Percentiles rank a stretch among this genome's conserved stretches.
These are phyloP conservation scores for Mus minutoides DNA, from an alignment of 2,797 vertebrate species.

Conservation along the genomic window DNA sequence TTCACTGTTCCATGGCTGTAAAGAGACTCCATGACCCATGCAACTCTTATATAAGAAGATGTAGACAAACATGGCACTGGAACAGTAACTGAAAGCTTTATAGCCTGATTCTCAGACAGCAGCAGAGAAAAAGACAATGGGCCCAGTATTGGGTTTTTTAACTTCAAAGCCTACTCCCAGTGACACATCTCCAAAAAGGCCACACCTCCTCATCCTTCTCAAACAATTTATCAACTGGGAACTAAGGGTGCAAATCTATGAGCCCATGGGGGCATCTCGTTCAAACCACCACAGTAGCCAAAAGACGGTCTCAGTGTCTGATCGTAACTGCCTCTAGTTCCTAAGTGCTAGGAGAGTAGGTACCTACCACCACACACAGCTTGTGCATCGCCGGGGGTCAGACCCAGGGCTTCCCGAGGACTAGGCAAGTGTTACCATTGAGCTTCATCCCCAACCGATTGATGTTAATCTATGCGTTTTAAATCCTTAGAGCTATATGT, in stretches of 20 bases:
- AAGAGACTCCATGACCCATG: too few species aligned
- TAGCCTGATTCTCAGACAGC: background rate
- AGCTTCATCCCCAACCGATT: background rate
- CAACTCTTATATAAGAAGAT: background rate
- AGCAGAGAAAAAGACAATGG: background rate
- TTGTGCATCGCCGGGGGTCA: background rate
- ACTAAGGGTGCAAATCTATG: background rate
- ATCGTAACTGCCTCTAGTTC: background rate
- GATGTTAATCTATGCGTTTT: background rate
- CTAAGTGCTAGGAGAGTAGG: background rate
- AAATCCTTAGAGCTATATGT: background rate
- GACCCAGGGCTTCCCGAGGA: background rate
- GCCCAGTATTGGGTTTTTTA: background rate
- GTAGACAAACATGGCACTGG: background rate
- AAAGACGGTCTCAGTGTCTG: background rate
- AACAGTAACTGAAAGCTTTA: background rate
- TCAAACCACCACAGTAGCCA: background rate
- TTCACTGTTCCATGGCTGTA: background rate
- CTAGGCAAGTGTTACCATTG: background rate
- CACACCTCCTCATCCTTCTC: background rate
- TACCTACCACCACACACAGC: background rate
- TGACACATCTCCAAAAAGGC: background rate
- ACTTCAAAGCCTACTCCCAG: background rate
- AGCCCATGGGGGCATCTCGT: background rate
- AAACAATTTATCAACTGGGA: background rate